phyloP scores from a whole-genome alignment of 2,888 invertebrate genomes.

The Chirona hameri region DNA sequence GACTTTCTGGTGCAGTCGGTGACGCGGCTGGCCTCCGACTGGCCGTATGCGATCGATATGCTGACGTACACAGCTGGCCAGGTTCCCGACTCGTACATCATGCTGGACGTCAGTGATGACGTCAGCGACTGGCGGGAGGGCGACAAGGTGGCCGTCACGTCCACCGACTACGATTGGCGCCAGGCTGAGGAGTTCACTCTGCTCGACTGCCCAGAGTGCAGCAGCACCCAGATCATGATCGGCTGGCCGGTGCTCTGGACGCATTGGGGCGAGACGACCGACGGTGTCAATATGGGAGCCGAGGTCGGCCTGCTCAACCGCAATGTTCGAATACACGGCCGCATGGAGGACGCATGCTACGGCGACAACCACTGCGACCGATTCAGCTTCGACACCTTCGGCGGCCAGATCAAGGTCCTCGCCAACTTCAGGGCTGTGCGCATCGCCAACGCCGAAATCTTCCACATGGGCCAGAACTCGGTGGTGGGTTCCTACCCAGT shows the following conservation, averaged over 20 bases:
- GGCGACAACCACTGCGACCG: not conserved
- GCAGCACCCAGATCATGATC: not conserved
- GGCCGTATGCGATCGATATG: not conserved
- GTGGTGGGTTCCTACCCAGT: not conserved
- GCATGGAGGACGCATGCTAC: not conserved
- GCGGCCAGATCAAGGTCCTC: not conserved
- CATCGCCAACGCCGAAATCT: slow-evolving; percentile 5
- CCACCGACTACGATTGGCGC: slow-evolving; percentile 28
- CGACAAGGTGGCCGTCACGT: not conserved
- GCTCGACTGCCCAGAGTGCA: not conserved
- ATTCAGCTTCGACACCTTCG: not conserved
- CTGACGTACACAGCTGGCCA: not conserved
- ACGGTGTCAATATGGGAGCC: not conserved
- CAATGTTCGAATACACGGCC: not conserved
- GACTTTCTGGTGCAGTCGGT: not conserved
- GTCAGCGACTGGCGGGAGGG: not conserved
- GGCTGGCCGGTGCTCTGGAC: not conserved
- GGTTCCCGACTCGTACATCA: not conserved
- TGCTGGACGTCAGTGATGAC: not conserved
- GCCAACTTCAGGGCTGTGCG: not conserved
- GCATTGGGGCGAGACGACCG: slow-evolving; percentile 29
- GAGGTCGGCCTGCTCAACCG: not conserved
- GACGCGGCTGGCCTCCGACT: not conserved
- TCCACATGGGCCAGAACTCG: slow-evolving; percentile 13
- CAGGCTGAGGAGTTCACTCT: slow-evolving; percentile 8